Percentiles rank a stretch among this genome's conserved stretches.
Evolutionary conservation across 2,888 invertebrate species (phyloP).

Genomic region (Drosophila cognata): DNA sequence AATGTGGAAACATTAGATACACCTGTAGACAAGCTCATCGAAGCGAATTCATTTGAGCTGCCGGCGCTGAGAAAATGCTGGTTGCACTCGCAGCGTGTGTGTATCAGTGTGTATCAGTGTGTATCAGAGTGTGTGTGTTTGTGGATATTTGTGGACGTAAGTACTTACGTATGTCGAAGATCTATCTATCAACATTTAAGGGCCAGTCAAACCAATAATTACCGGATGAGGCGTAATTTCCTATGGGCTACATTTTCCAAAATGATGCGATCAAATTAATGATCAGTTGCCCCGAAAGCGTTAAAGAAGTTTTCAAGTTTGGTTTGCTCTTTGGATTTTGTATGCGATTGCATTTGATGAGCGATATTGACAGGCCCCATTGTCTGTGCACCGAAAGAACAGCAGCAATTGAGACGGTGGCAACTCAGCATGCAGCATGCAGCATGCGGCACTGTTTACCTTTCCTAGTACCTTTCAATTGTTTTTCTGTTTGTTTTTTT

Average conservation of each 20-base stretch:
- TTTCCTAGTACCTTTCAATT: slow-evolving; percentile 76
- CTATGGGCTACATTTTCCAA: slow-evolving; percentile 66
- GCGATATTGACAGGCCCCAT: slow-evolving; percentile 46
- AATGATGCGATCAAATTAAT: slow-evolving; percentile 70
- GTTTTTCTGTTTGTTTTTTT: slow-evolving; percentile 37
- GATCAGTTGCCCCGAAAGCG: slow-evolving; percentile 49
- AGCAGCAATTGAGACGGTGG: slow-evolving; percentile 47
- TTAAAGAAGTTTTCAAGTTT: slow-evolving; percentile 52
- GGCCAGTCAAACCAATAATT: slow-evolving; percentile 71
- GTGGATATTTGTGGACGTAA: slow-evolving; percentile 17
- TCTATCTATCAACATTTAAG: slow-evolving; percentile 73
- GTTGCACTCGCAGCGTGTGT: slow-evolving; percentile 24
- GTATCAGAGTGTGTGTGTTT: not conserved
- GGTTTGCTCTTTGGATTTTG: slow-evolving; percentile 4
- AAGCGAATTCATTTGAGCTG: slow-evolving; percentile 54
- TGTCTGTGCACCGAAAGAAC: slow-evolving; percentile 40
- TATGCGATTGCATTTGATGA: slow-evolving; percentile 55
- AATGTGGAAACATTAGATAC: slow-evolving; percentile 57
- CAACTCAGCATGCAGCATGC: slow-evolving; percentile 19
- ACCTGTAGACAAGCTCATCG: slow-evolving; percentile 50
- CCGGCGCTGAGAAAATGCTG: slow-evolving; percentile 66
- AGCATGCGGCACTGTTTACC: slow-evolving; percentile 40
- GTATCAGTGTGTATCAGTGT: not conserved
- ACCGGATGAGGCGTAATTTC: slow-evolving; percentile 77
- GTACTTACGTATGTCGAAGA: slow-evolving; percentile 53